A percentile compares a stretch with the other conserved stretches of the same genome.
phyloP scores from a whole-genome alignment of 2,888 invertebrate species.

The Scaeva pyrastri region DNA sequence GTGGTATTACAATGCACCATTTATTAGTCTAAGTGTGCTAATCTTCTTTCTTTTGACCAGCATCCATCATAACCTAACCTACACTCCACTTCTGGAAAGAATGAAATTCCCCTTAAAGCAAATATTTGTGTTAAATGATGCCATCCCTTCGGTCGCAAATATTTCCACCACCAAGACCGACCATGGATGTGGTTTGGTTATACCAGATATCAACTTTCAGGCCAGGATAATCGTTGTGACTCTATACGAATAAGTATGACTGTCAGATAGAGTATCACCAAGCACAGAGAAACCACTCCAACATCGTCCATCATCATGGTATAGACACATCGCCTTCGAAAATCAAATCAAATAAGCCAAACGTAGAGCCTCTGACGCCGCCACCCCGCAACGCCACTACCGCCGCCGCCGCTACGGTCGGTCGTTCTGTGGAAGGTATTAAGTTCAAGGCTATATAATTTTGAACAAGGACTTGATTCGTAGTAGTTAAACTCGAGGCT shows the following conservation, averaged over 20 bases:
- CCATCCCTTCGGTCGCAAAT: constrained; percentile 28
- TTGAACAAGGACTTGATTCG: constrained; percentile 18
- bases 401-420: no score
- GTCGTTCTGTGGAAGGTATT: background rate
- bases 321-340: constrained; percentile 27
- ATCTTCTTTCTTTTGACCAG: no score
- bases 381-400: no score
- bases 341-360: constrained; percentile 66
- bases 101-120: constrained; percentile 2
- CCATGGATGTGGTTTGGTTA: constrained; percentile 12
- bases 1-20: no score
- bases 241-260: background rate
- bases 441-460: background rate
- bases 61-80: no score
- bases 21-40: no score
- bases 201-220: constrained; percentile 27
- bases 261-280: constrained; percentile 7
- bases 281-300: background rate
- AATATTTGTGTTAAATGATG: constrained; percentile 4
- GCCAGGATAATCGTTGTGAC: constrained; percentile 11
- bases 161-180: constrained; percentile 15
- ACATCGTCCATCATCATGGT: background rate
- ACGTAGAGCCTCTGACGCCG: constrained; percentile 12
- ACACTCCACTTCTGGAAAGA: background rate
- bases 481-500: constrained; percentile 13